Evolutionary conservation across 2,888 invertebrate genomes (phyloP), one percentile per base, ranked within the genome.

Genomic region (Loripinus fragilis): DNA sequence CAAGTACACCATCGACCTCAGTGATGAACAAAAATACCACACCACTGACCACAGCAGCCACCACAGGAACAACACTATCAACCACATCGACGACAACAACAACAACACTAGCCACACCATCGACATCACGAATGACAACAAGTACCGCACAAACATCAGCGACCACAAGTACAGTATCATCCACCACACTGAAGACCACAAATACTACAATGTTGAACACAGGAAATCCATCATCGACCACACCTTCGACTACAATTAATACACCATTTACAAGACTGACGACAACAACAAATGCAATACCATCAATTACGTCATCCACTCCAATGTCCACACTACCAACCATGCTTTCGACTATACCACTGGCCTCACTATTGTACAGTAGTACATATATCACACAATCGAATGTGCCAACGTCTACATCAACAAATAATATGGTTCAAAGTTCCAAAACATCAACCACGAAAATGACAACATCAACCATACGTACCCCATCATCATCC

Each of bases 341-440:
- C 15, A 60, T 17, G 23, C 12, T 60, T 60, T 23, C 60, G 23
- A 15, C 12, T 41, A 48, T 12, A 17, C 35, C 55, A 15, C 33
- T 38, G 7, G 35, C 71, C 41, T 50, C 28, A 35, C 52, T 55
- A 25, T 38, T 55, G n/a, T 55, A 25, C 10, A 60, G 55, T 60
- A 55, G 52, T 20, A 71, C 60, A 71, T 71, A 35, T 17, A 60
- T 60, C 12, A n/a, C n/a, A n/a, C n/a, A n/a, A n/a, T n/a, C n/a
- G n/a, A n/a, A n/a, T n/a, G n/a, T n/a, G n/a, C n/a, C n/a, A n/a
- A n/a, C n/a, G n/a, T n/a, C n/a, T n/a, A n/a, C n/a, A n/a, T n/a
- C n/a, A n/a, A n/a, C n/a, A n/a, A n/a, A n/a, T n/a, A n/a, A n/a
- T n/a, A n/a, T n/a, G n/a, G n/a, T n/a, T n/a, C n/a, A n/a, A n/a